Base-by-base conservation (phyloP, 2,113 vertebrate species). In the Platichthys flesus region DNA sequence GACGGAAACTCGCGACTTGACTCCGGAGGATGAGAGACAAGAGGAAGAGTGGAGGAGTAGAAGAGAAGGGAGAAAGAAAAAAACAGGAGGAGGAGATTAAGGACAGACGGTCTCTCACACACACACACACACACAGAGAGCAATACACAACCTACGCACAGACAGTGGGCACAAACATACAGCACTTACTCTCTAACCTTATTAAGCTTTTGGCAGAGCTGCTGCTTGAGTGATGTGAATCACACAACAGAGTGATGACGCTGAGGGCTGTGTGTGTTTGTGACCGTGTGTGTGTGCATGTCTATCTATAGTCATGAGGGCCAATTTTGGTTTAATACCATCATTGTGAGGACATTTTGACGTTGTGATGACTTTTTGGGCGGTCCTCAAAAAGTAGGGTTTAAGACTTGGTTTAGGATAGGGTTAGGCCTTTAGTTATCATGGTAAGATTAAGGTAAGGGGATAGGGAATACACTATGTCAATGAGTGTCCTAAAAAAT, bases 101-200 rank as follows among this genome's bases (percentile, higher is more conserved):
- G 74, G 71, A 79, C n/a, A 13, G 68, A 83, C 56, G 16, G 57
- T 15, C 45, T 76, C 49, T 9, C 51, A 49, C 45, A 18, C 45
- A 15, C 42, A 4, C 42, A 45, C 42, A 45, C 42, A 45, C 42
- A 45, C 42, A 45, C 42, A 45, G 13, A 28, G 9, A 45, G 10
- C 10, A 13, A 45, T 3, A 51, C 49, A 51, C 15, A 28, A 31
- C 31, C 31, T 31, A 31, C 31, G 31, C 31, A 51, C 49, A n/a
- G 10, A 51, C 49, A 20, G 45, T 47, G 15, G 14, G 45, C 45
- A 47, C 45, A 79, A 73, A 85, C 82, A 76, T 69, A 74, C 68
- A 83, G 82, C 89, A 93, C 90, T 93, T 90, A 81, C 76, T 78
- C 76, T 76, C 37, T 86, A 89, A 92, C 91, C 91, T 89, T 93